Percentiles rank a stretch among this genome's conserved stretches.
These are phyloP conservation scores for Athene noctua DNA, from an alignment of 2,113 vertebrate species.

Conservation along the genomic window DNA sequence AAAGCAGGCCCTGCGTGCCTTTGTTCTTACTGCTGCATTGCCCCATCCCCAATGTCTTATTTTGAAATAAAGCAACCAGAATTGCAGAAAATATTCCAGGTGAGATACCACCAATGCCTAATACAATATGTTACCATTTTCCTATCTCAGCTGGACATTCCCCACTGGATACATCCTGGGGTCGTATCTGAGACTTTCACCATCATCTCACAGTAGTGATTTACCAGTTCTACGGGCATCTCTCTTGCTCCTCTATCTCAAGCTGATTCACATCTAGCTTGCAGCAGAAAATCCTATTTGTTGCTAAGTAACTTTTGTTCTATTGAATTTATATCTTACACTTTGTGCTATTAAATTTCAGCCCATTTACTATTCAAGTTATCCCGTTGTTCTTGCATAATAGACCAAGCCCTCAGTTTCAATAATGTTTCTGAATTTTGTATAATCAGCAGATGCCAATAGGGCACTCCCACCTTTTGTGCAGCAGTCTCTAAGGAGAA, in stretches of 20 bases:
- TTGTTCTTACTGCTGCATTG: neutral
- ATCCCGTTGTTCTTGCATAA: neutral
- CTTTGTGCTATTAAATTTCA: constrained; percentile 5
- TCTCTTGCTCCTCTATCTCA: neutral
- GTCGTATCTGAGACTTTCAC: neutral
- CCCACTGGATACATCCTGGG: neutral
- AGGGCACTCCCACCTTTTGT: constrained; percentile 17
- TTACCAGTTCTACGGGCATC: neutral
- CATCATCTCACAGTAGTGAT: neutral
- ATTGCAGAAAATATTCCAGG: neutral
- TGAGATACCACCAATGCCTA: neutral
- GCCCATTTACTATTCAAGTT: neutral
- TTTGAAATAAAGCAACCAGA: neutral
- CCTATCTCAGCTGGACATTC: neutral
- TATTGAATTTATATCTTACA: neutral
- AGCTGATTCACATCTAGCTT: neutral
- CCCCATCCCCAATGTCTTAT: neutral
- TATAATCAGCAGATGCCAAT: neutral
- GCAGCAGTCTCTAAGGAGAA: neutral
- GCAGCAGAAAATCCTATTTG: constrained; percentile 35
- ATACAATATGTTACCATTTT: neutral
- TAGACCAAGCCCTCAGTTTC: neutral
- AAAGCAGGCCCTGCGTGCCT: neutral
- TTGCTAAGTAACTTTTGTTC: constrained; percentile 51
- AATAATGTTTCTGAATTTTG: neutral